These are phyloP conservation scores for Chrysomallon squamiferum DNA, from an alignment of 1,140 invertebrate species.

Conservation along the genomic window DNA sequence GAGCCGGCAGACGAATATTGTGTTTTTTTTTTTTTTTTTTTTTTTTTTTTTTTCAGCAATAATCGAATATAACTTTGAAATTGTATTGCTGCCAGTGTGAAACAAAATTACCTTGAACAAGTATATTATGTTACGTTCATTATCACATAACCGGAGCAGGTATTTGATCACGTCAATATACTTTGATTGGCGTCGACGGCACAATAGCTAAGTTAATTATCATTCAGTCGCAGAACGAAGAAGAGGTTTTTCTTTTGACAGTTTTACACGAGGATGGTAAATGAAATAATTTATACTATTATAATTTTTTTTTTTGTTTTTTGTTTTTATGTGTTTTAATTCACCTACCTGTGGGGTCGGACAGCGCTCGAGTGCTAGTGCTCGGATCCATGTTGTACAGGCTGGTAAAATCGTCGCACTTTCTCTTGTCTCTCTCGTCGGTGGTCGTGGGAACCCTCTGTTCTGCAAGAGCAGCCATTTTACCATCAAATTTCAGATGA, in stretches of 20 bases:
- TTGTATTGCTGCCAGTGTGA: slow-evolving; percentile 25
- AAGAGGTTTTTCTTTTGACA: not conserved
- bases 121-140: slow-evolving; percentile 26
- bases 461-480: slow-evolving; percentile 12
- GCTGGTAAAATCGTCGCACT: slow-evolving; percentile 54
- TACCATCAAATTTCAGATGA: slow-evolving; percentile 1
- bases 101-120: slow-evolving; percentile 21
- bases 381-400: slow-evolving; percentile 57
- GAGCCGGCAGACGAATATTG: not conserved
- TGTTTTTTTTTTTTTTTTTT: no score
- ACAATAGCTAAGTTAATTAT: slow-evolving; percentile 8
- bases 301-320: no score
- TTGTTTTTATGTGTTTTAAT: no score
- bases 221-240: not conserved
- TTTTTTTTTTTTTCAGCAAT: no score
- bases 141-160: slow-evolving; percentile 16
- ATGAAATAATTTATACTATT: no score
- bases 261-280: not conserved
- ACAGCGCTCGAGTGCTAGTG: slow-evolving; percentile 27
- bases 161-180: slow-evolving; percentile 6
- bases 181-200: not conserved
- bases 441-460: slow-evolving; percentile 25
- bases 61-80: slow-evolving; percentile 19
- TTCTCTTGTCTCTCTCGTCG: slow-evolving; percentile 29
- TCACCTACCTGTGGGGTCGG: slow-evolving; percentile 58